Evolutionary conservation across 2,888 invertebrate species (phyloP).

Genomic region (Bruchidius siliquastri): DNA sequence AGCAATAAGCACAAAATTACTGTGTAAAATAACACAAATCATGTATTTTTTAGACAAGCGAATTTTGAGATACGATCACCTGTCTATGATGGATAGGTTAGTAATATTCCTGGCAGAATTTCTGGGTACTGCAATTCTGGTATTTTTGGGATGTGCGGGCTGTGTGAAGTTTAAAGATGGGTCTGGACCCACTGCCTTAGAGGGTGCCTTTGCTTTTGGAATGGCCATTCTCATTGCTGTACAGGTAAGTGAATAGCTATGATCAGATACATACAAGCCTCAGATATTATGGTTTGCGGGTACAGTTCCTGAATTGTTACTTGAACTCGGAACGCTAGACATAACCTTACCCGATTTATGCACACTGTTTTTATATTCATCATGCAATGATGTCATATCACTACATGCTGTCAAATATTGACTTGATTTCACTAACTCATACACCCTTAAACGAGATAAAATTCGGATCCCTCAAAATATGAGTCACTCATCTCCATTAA

Average conservation of each 20-base stretch:
- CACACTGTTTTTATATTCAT: no score
- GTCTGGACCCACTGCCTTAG: slow-evolving; percentile 45
- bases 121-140: slow-evolving; percentile 60
- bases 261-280: no score
- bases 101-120: slow-evolving; percentile 53
- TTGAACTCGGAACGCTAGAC: no score
- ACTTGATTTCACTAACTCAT: no score
- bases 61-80: slow-evolving; percentile 30
- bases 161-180: slow-evolving; percentile 48
- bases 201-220: slow-evolving; percentile 60
- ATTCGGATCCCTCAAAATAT: no score
- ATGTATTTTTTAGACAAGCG: slow-evolving; percentile 41
- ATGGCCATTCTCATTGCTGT: slow-evolving; percentile 64
- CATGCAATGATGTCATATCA: no score
- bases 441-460: no score
- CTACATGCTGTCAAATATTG: no score
- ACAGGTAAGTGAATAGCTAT: slow-evolving; percentile 49
- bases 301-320: no score
- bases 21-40: neutral
- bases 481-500: no score
- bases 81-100: slow-evolving; percentile 37
- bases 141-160: slow-evolving; percentile 72
- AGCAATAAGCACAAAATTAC: neutral
- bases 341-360: no score
- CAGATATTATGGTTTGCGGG: no score